Evolutionary conservation across 2,113 vertebrate genomes (phyloP), one percentile per base, ranked within the genome.

Genomic region (Chelonoidis abingdonii): DNA sequence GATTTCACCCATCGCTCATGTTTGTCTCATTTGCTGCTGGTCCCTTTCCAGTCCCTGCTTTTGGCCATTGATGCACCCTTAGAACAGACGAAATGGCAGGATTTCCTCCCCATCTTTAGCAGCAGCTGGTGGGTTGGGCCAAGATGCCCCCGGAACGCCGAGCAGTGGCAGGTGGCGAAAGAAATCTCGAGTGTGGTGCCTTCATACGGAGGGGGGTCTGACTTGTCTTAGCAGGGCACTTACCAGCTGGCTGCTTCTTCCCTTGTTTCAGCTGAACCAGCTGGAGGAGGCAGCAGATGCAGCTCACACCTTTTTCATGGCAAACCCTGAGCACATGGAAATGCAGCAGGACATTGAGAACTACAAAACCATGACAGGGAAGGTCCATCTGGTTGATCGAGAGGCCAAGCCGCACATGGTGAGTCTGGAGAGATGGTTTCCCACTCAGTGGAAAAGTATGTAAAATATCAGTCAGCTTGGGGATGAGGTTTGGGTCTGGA

Each of bases 281-380:
- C 93, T 99, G 57, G 98, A 99, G 49, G 98, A 99, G 93, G 99
- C 99, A 31, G 98, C 98, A 7, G 98, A 99, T 1, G 99, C 99
- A 8, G 99, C 99, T 80, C 99, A 99, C 88, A 99, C 99, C 0
- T 99, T 99, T 96, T 99, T 99, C 97, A 98, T 99, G 98, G 99
- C 99, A 86, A 99, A 99, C 95, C 99, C 99, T 0, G 99, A 99
- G 95, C 99, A 99, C 92, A 99, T 99, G 97, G 99, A 99, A 98
- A 98, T 99, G 97, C 98, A 99, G 79, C 98, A 99, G 89, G 98
- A 99, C 97, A 97, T 99, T 0, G 99, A 99, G 97, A 98, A 99
- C 94, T 99, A 99, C 97, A 99, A 98, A 96, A 97, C 87, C 29
- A 97, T 96, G 0, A 92, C 98, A 10, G 98, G 99, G 1, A 97